Percentiles rank a stretch among this genome's conserved stretches.
These are phyloP conservation scores for Ricordea florida DNA, from an alignment of 92 coral and sea anemone species.

Conservation along the genomic window DNA sequence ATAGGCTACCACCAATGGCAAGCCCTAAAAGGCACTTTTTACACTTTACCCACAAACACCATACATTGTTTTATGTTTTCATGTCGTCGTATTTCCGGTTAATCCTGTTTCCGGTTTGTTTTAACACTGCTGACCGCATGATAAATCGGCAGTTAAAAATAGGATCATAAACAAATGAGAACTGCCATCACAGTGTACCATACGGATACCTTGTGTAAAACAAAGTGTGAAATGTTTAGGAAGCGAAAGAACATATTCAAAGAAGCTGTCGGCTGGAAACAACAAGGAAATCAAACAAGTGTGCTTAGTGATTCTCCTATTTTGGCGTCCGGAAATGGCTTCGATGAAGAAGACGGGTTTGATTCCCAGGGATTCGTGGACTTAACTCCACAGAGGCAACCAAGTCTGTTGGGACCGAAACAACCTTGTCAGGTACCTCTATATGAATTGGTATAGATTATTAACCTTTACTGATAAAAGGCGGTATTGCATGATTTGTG, in stretches of 20 bases:
- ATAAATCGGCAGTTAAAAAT: too few species aligned
- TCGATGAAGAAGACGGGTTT: slow-evolving; percentile 56
- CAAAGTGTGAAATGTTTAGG: slow-evolving; percentile 74
- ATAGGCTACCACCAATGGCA: too few species aligned
- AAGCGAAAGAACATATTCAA: slow-evolving; percentile 75
- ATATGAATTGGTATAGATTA: not conserved
- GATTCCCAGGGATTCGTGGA: slow-evolving; percentile 84
- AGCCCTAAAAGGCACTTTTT: too few species aligned
- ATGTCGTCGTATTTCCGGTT: not conserved
- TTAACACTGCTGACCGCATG: slow-evolving; percentile 15
- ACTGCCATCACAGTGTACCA: too few species aligned
- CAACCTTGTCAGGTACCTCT: slow-evolving; percentile 70
- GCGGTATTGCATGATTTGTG: too few species aligned
- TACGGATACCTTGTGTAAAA: too few species aligned
- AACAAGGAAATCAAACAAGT: not conserved
- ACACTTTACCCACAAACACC: too few species aligned
- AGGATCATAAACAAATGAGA: too few species aligned
- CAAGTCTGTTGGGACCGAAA: slow-evolving; percentile 75
- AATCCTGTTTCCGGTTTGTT: not conserved
- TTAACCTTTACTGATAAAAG: too few species aligned
- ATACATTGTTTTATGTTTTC: too few species aligned
- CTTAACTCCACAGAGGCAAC: slow-evolving; percentile 60
- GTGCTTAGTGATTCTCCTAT: not conserved
- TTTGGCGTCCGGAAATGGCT: not conserved
- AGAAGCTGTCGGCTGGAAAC: slow-evolving; percentile 6